Evolutionary conservation across 1,140 invertebrate genomes (phyloP), one percentile per base, ranked within the genome.

Genomic region (Scaptomyza hsui): DNA sequence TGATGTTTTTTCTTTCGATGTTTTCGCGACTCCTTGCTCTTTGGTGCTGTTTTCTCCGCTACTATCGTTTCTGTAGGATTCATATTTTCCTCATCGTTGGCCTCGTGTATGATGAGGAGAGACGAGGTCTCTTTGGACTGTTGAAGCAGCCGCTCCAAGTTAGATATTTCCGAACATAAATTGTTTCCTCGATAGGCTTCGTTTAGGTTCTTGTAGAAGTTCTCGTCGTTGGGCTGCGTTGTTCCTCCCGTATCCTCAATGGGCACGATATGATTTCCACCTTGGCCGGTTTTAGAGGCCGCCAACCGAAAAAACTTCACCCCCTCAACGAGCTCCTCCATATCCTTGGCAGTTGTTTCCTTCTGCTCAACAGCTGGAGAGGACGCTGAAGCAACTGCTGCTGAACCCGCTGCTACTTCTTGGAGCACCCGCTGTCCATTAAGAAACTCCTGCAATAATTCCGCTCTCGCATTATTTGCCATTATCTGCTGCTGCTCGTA

Each of bases 131-230:
- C 18, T 19, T 85, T 70, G 1, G 72, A 72, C 29, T 90, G 68
- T 16, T 88, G 69, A 4, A 90, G 35, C 5, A 89, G 47, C 0
- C 55, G 70, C 29, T 90, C 89, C 10, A 90, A 52, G 26, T 89
- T 89, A 2, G 60, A 67, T 37, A 91, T 90, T 49, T 91, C 90
- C 0, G 74, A 48, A 12, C 48, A 71, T 21, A 91, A 39, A 29
- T 74, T 91, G 89, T 96, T 95, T 74, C 97, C 96, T 37, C 96
- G 93, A 91, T 97, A 97, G 18, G 96, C 96, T 89, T 96, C 95
- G 92, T 97, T 97, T 15, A 98, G 93, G 89, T 95, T 97, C 72
- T 96, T 94, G 91, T 98, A 97, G 92, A 97, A 98, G 9, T 95
- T 96, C 92, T 98, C 97, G 89, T 97, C 24, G 45, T 6, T 52